phyloP scores from a whole-genome alignment of 2,797 vertebrate genomes.

The Telmatherina bonti region DNA sequence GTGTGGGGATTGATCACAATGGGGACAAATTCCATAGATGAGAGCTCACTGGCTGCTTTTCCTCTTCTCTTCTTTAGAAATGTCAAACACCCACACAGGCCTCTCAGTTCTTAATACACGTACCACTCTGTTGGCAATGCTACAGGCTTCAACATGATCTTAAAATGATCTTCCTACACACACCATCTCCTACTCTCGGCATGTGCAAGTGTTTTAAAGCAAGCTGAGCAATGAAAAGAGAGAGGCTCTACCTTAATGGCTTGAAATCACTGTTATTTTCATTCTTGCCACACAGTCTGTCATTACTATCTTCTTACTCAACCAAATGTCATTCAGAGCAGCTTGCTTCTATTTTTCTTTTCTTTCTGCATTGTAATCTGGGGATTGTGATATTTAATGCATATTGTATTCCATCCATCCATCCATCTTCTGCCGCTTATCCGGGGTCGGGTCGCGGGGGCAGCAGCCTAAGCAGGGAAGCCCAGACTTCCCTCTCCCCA shows the following conservation, averaged over 20 bases:
- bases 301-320: constrained; percentile 30
- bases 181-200: constrained; percentile 34
- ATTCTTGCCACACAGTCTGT: constrained; percentile 49
- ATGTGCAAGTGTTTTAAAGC: constrained; percentile 39
- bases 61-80: constrained; percentile 61
- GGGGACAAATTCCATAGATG: constrained; percentile 45
- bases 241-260: constrained; percentile 48
- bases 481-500: too few relatives aligned
- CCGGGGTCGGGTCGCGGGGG: too few relatives aligned
- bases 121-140: constrained; percentile 33
- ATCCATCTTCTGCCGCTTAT: too few relatives aligned
- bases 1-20: constrained; percentile 41
- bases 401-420: too few relatives aligned
- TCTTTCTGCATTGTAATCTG: constrained; percentile 25
- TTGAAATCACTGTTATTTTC: constrained; percentile 56
- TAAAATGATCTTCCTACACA: constrained; percentile 67
- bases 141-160: constrained; percentile 49
- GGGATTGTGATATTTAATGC: constrained; percentile 16
- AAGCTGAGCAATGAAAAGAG: constrained; percentile 46
- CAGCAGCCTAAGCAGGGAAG: too few relatives aligned
- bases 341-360: constrained; percentile 19
- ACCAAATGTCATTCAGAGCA: constrained; percentile 36
- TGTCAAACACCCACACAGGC: constrained; percentile 64
- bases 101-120: constrained; percentile 30
- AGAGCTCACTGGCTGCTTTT: constrained; percentile 46